Evolutionary conservation across 1,140 invertebrate species (phyloP), one percentile per base, ranked within the genome.

Genomic region (Trissolcus basalis): DNA sequence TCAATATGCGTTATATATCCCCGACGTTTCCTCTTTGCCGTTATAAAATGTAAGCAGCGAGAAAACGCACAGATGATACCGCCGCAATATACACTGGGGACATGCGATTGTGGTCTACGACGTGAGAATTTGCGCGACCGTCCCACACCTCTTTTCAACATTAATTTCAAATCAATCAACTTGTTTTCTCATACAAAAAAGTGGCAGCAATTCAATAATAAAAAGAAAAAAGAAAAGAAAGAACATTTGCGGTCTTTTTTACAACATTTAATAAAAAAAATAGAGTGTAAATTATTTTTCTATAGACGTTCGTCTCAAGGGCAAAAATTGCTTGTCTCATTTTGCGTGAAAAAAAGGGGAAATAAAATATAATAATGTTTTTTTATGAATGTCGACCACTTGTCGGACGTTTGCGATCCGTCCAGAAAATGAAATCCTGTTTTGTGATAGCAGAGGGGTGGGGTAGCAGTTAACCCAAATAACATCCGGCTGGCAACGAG

Each of bases 21-120:
- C 71, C 63, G 71, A 61, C 58, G 63, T 68, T 74, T 74, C 71
- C 71, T 67, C 56, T 15, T 47, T 41, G 32, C 55, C 27, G 50
- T 19, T 35, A 47, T 27, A 56, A 67, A 56, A 16, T 60, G 60
- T 55, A 45, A 47, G 54, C 50, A 27, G 19, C 19, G 19, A 54
- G 41, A 51, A 56, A 49, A 43, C 56, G 45, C 49, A 60, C 69
- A 64, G 69, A 73, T 73, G 69, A 73, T 64, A 73, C 60, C 13
- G 61, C 70, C 19, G 19, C 56, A 68, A 74, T 68, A 56, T 67
- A 47, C 61, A 63, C 19, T 41, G 43, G 47, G 1, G 67, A 67
- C 71, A 56, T 74, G 71, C 63, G 63, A 67, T 74, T 74, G 70
- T 74, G 70, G 70, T 67, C 14, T 50, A 45, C 27, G 50, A 74